A percentile compares a stretch with the other conserved stretches of the same genome.
Conservation (phyloP, 2,888 invertebrate species). For the Pachymerium ferrugineum region DNA sequence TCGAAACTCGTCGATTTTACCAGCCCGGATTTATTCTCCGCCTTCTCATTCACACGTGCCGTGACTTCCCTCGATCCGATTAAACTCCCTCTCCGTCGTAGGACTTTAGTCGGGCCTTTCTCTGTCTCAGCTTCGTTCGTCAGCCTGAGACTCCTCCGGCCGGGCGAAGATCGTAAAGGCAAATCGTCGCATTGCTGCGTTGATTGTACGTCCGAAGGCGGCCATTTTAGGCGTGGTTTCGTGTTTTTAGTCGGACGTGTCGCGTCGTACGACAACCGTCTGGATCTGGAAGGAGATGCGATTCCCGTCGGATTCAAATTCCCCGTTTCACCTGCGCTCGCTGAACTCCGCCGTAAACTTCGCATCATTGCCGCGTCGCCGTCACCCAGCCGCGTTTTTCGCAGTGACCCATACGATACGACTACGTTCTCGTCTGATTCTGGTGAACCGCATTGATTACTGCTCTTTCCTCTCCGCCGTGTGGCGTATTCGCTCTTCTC, state of each 20-base stretch:
- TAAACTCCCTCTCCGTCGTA: constrained; percentile 12
- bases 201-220: not conserved
- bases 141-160: not conserved
- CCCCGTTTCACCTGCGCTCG: not conserved
- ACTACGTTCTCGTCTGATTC: not conserved
- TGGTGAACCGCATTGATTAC: constrained; percentile 34
- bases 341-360: not conserved
- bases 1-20: not conserved
- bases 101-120: not conserved
- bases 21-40: not conserved
- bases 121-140: not conserved
- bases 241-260: no score
- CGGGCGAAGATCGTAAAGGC: not conserved
- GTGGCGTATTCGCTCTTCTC: constrained; percentile 60
- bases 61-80: not conserved
- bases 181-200: not conserved
- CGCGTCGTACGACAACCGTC: not conserved
- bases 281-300: not conserved
- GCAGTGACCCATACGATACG: not conserved
- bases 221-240: not conserved
- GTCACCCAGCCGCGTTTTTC: not conserved
- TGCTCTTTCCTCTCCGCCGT: constrained; percentile 50
- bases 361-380: not conserved
- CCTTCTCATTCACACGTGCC: not conserved
- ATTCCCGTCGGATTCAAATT: not conserved